Evolutionary conservation across 2,113 vertebrate species (phyloP), one percentile per base, ranked within the genome.

Genomic region (Sialia sialis): DNA sequence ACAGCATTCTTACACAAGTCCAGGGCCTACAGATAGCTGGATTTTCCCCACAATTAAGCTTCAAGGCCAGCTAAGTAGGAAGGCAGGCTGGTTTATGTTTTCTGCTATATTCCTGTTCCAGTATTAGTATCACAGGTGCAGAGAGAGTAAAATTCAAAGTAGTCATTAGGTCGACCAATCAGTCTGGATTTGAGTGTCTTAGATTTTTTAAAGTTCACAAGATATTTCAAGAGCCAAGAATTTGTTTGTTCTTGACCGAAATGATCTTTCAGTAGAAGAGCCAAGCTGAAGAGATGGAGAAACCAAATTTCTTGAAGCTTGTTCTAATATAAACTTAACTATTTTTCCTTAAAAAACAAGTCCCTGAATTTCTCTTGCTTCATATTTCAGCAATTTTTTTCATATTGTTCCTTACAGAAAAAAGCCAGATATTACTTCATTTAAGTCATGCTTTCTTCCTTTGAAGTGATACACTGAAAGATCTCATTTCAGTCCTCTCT

Each of bases 131-230:
- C 62, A 55, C 56, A 69, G 39, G 8, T 84, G 36, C 36, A 76
- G 59, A 69, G 56, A 75, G 8, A 46, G 72, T 90, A 87, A 74
- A 66, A 36, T 38, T 87, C 15, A 19, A 51, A 80, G 4, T 8
- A 25, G 38, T 88, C 34, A 44, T 75, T 67, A 79, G 17, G 52
- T 63, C 62, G 75, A 16, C 13, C 62, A 79, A 16, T 11, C 19
- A 54, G 11, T 49, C 13, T 75, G 22, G 36, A 67, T 92, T 85
- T 82, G 25, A 49, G 27, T 70, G 38, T 56, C 19, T 66, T 49
- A 58, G 46, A 13, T n/a, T 44, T 55, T 69, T 79, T 49, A 46
- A 84, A 82, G 82, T 85, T 94, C 58, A 68, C 43, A 78, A 70
- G 38, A 11, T 49, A 39, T 82, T 81, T 90, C 43, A 78, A 30